Conservation (phyloP, 92 coral and sea anemone species). For the Palythoa caribaeorum region DNA sequence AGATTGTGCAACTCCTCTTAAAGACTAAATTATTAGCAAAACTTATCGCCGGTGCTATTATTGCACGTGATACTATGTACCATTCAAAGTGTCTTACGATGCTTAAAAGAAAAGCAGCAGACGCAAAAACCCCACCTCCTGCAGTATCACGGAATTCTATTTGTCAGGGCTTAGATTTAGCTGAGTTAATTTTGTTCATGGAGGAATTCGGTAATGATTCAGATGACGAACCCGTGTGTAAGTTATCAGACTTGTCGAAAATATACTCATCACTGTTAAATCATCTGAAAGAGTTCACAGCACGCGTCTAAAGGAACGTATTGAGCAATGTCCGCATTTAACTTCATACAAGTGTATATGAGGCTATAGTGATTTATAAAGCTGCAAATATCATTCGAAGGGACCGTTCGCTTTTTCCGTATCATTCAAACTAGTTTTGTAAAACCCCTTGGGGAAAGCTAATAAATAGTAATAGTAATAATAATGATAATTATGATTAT, state of each 20-base stretch:
- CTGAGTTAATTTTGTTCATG: not conserved
- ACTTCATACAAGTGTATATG: conserved; percentile 35
- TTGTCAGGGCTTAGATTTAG: not conserved
- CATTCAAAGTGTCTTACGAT: conserved; percentile 18
- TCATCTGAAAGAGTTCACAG: conserved; percentile 49
- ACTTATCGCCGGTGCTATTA: conserved; percentile 17
- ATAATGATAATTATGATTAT: no score
- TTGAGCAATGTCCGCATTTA: conserved; percentile 46
- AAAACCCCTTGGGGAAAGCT: no score
- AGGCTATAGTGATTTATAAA: conserved; percentile 48
- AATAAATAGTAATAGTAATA: no score
- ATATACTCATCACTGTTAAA: conserved; percentile 46
- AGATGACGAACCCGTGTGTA: not conserved
- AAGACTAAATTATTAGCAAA: conserved; percentile 10
- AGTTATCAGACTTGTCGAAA: not conserved
- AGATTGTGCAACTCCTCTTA: conserved; percentile 46
- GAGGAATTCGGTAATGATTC: not conserved
- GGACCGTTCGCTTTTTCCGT: not conserved
- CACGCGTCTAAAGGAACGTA: conserved; percentile 59
- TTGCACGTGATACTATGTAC: conserved; percentile 20
- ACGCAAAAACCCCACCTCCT: not conserved
- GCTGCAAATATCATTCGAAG: conserved; percentile 58
- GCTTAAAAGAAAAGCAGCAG: conserved; percentile 31
- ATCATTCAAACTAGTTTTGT: no score
- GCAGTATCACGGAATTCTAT: not conserved